Evolutionary conservation across 1,140 invertebrate genomes (phyloP), one percentile per base, ranked within the genome.

Genomic region (Drosophila kohkoa): DNA sequence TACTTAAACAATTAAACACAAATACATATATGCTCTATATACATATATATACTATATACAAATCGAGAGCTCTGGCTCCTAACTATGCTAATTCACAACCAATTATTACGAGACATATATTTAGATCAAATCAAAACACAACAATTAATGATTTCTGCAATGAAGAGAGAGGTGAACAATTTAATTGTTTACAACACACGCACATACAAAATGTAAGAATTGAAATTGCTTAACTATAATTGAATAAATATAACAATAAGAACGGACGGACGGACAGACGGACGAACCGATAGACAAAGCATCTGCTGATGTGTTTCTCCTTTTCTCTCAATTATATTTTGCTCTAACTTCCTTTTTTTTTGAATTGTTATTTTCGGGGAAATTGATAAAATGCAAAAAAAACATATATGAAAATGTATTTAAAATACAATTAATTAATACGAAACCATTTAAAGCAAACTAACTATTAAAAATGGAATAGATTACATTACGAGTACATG

Each of bases 391-490:
- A 59, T 28, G 25, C 32, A 66, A 88, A 35, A 80, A 66, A 88
- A 38, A 80, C 80, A 88, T 83, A 88, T 83, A 87, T 41, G 38
- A 57, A 82, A 81, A 70, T 67, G 83, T 88, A 88, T 88, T 88
- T 78, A 75, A 83, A 88, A 88, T 88, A 83, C 83, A 78, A 71
- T 51, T 68, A 73, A 80, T 73, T 72, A 86, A 81, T 80, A 85
- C 78, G 35, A 81, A 75, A 81, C 71, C 66, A 85, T 80, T 78
- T 78, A 77, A 88, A 89, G 83, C 85, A 88, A 83, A 89, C 83
- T 89, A 88, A 88, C 83, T 88, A 88, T 88, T 89, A 83, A 55
- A 88, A 87, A 87, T 87, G 83, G 77, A 79, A 80, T 86, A 85
- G 81, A 82, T 69, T 72, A 76, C 74, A 58, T 62, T 62, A 77